Evolutionary conservation across 1,140 invertebrate species (phyloP).

Genomic region (Forficula auricularia): DNA sequence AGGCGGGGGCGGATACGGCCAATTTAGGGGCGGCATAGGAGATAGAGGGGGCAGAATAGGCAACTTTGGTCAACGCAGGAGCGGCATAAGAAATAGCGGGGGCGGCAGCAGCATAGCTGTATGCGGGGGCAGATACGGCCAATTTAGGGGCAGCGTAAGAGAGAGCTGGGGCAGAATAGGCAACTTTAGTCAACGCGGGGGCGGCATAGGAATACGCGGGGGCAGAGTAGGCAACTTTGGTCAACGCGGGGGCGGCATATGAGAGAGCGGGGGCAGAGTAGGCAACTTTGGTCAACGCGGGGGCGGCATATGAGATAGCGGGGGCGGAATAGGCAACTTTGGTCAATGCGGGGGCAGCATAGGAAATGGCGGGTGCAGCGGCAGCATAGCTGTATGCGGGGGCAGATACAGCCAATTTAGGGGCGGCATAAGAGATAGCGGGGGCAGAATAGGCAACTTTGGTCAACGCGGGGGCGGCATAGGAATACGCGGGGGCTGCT

Average conservation of each 20-base stretch:
- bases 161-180: background rate
- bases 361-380: background rate
- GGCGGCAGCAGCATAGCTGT: constrained; percentile 1
- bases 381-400: background rate
- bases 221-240: constrained; percentile 3
- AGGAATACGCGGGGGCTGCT: no score
- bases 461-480: background rate
- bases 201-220: no score
- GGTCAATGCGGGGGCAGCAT: no score
- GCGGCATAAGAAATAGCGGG: constrained; percentile 5
- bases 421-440: constrained; percentile 1
- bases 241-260: constrained; percentile 5
- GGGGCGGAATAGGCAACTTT: constrained; percentile 2
- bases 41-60: background rate
- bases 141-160: no score
- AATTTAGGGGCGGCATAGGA: no score
- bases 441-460: background rate
- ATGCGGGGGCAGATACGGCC: constrained; percentile 8
- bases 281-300: background rate
- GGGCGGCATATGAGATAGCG: constrained; percentile 2
- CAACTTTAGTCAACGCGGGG: no score
- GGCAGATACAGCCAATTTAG: background rate
- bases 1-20: constrained; percentile 3
- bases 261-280: constrained; percentile 1
- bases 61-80: constrained; percentile 6